Percentiles rank a stretch among this genome's conserved stretches.
Conservation (phyloP, 2,113 vertebrate genomes). For the Oreocharis arfaki region DNA sequence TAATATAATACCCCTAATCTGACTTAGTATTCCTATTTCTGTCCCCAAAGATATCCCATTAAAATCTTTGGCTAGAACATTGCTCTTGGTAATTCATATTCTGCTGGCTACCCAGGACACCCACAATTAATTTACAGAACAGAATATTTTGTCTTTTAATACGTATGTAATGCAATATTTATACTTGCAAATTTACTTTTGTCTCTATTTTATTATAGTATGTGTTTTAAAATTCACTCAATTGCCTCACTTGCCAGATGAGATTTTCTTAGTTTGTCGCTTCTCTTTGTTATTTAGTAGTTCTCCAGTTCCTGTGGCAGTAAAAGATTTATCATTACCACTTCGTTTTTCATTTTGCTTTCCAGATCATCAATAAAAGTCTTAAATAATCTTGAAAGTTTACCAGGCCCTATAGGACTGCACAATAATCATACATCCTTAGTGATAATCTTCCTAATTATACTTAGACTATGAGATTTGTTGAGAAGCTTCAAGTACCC, state of each 20-base stretch:
- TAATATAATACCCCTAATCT: background rate
- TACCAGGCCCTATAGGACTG: background rate
- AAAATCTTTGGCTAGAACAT: background rate
- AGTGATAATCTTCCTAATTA: background rate
- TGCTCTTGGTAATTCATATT: background rate
- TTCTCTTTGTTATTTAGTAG: background rate
- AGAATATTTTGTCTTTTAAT: constrained; percentile 24
- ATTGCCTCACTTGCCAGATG: background rate
- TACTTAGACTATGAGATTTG: background rate
- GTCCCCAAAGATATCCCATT: background rate
- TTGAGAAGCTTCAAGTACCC: background rate
- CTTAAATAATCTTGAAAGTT: background rate
- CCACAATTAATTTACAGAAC: background rate
- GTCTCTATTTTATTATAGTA: background rate
- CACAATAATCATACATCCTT: background rate
- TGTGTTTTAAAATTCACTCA: constrained; percentile 11
- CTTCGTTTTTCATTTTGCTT: background rate
- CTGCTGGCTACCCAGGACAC: background rate
- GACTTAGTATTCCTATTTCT: background rate
- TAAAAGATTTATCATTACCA: background rate
- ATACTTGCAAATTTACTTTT: constrained; percentile 29
- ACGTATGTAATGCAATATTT: constrained; percentile 17
- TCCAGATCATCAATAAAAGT: background rate
- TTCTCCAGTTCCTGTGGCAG: background rate
- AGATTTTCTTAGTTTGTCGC: background rate